Evolutionary conservation across 2,888 invertebrate genomes (phyloP).

Genomic region (Pantelozetes paolii): DNA sequence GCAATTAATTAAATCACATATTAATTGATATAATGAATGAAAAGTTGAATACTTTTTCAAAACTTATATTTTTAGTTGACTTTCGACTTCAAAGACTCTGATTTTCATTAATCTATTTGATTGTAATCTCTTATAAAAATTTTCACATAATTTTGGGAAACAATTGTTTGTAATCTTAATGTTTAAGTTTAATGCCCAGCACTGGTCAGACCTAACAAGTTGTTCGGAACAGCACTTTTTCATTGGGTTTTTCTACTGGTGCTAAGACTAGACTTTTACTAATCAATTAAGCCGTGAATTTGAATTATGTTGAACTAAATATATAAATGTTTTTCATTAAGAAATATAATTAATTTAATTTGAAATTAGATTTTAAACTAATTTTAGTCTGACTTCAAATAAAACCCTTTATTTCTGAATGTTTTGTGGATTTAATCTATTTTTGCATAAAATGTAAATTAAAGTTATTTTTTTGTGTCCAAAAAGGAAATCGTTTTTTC

Average conservation of each 20-base stretch:
- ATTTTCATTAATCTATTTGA: too few relatives aligned
- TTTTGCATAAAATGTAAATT: too few relatives aligned
- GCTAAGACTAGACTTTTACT: slow-evolving; percentile 24
- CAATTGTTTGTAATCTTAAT: too few relatives aligned
- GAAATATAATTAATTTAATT: background rate
- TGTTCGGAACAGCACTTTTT: too few relatives aligned
- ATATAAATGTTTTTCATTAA: background rate
- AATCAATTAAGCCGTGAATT: slow-evolving; percentile 9
- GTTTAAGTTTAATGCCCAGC: background rate
- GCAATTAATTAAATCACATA: background rate
- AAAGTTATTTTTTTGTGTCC: too few relatives aligned
- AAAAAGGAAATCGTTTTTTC: too few relatives aligned
- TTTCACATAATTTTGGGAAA: background rate
- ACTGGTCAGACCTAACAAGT: background rate
- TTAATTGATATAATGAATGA: background rate
- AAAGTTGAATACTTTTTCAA: background rate
- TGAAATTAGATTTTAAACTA: too few relatives aligned
- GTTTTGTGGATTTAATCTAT: too few relatives aligned
- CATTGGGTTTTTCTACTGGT: too few relatives aligned
- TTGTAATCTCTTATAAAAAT: too few relatives aligned
- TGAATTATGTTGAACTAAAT: slow-evolving; percentile 17
- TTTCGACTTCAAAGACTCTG: background rate
- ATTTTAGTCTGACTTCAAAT: too few relatives aligned
- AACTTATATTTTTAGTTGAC: background rate
- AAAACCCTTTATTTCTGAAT: too few relatives aligned